Evolutionary conservation across 2,888 invertebrate genomes (phyloP).

Genomic region (Camponotus fellah): DNA sequence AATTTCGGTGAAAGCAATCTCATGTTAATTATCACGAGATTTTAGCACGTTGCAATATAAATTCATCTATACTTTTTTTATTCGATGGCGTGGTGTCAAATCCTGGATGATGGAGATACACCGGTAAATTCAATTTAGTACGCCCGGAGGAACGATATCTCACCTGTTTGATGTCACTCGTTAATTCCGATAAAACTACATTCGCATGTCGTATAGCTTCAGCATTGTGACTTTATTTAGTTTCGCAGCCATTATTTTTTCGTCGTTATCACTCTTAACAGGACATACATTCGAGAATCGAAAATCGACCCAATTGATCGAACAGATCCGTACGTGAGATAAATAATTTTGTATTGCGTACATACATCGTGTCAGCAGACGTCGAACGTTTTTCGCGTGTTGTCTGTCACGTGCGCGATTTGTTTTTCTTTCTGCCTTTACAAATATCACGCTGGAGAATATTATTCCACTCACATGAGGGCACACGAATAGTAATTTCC

Average conservation of each 20-base stretch:
- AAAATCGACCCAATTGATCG: constrained; percentile 36
- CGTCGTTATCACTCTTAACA: constrained; percentile 34
- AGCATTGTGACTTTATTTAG: constrained; percentile 34
- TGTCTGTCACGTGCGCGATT: constrained; percentile 14
- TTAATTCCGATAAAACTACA: constrained; percentile 51
- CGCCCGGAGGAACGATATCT: constrained; percentile 39
- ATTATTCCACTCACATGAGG: constrained; percentile 16
- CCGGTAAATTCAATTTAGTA: constrained; percentile 43
- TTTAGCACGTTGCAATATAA: constrained; percentile 5
- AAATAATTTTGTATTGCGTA: constrained; percentile 35
- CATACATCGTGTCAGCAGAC: constrained; percentile 32
- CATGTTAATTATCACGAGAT: constrained; percentile 1
- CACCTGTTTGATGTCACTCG: constrained; percentile 36
- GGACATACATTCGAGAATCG: constrained; percentile 27
- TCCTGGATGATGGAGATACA: constrained; percentile 29
- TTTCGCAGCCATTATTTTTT: constrained; percentile 41
- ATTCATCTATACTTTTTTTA: constrained; percentile 34
- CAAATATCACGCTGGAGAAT: constrained; percentile 31
- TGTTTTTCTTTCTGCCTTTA: constrained; percentile 46
- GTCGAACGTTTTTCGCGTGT: constrained; percentile 21
- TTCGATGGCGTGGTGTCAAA: constrained; percentile 11
- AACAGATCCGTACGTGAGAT: constrained; percentile 21
- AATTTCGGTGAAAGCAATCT: constrained; percentile 18
- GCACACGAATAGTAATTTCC: constrained; percentile 19
- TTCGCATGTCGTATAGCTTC: not conserved